Conservation (phyloP, 2,113 vertebrate species). For the Muntiacus reevesi region DNA sequence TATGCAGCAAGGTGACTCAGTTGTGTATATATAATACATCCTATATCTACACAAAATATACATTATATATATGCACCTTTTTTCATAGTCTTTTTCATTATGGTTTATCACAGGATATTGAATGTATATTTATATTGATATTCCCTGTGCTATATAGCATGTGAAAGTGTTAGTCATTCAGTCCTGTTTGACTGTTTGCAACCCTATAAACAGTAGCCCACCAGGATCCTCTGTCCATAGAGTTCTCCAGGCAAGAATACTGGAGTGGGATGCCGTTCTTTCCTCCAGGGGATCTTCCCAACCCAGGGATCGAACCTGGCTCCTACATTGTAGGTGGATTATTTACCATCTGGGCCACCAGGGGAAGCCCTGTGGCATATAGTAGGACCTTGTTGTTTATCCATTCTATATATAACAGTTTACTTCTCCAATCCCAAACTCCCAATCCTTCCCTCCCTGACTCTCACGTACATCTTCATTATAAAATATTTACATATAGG, state of each 20-base stretch:
- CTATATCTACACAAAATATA: background rate
- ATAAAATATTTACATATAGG: background rate
- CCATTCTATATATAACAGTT: background rate
- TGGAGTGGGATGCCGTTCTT: background rate
- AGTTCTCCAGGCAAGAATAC: background rate
- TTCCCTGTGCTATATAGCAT: background rate
- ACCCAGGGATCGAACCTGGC: background rate
- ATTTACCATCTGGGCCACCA: background rate
- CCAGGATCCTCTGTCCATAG: background rate
- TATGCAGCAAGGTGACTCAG: background rate
- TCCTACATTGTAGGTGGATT: background rate
- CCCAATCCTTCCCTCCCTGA: background rate
- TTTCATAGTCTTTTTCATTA: background rate
- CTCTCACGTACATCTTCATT: background rate
- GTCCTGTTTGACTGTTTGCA: background rate
- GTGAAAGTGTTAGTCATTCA: background rate
- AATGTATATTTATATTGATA: background rate
- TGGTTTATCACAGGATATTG: background rate
- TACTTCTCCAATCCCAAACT: background rate
- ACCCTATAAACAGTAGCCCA: background rate
- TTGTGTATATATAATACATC: background rate
- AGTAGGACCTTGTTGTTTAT: background rate
- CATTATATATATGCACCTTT: background rate
- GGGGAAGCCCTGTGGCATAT: background rate
- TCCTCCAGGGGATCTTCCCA: background rate